Evolutionary conservation across 2,113 vertebrate species (phyloP).

Genomic region (Tor tambroides): DNA sequence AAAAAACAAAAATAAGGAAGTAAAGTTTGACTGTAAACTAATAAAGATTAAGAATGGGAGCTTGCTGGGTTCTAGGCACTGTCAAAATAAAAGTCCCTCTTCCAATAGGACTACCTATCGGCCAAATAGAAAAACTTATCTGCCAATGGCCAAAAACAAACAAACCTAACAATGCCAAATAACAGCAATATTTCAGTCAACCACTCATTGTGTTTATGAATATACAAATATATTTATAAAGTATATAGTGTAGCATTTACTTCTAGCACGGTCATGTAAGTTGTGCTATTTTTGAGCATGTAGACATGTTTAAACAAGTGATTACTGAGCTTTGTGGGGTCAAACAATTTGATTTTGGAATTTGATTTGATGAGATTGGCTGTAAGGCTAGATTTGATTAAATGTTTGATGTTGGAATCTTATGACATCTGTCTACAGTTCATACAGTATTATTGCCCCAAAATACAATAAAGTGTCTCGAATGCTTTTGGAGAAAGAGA

Average conservation of each 20-base stretch:
- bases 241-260: neutral
- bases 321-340: neutral
- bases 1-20: too few relatives aligned
- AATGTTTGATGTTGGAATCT: neutral
- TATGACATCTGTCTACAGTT: constrained; percentile 23
- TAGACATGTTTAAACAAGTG: neutral
- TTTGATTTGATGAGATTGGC: neutral
- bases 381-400: constrained; percentile 29
- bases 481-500: neutral
- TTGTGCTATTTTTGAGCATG: neutral
- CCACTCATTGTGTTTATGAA: too few relatives aligned
- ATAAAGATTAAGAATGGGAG: too few relatives aligned
- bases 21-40: too few relatives aligned
- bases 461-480: neutral
- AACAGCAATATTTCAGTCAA: too few relatives aligned
- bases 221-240: too few relatives aligned
- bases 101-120: too few relatives aligned
- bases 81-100: too few relatives aligned
- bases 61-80: neutral
- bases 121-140: too few relatives aligned
- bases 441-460: neutral
- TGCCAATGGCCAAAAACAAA: too few relatives aligned
- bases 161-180: too few relatives aligned
- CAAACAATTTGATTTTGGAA: constrained; percentile 13
- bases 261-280: neutral